Base-by-base conservation (phyloP, 2,888 invertebrate species). In the Sylvicola fuscatus region DNA sequence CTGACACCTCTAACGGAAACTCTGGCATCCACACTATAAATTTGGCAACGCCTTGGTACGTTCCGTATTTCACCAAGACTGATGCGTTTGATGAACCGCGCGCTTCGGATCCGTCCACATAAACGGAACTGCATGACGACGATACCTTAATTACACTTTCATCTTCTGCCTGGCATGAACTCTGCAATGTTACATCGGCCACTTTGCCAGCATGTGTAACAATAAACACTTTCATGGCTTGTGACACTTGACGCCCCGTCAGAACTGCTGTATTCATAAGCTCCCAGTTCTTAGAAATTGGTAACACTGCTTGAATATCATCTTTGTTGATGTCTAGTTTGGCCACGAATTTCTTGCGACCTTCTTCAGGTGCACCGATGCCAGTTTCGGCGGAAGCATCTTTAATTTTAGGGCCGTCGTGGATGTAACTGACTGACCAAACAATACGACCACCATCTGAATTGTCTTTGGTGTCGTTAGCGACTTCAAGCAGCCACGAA, bases 21-120 rank as follows among this genome's bases (percentile, higher is more conserved):
- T 92, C 90, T 0, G 95, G 93, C 77, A 90, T 87, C 93, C 95
- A 95, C 2, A 95, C 92, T 13, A 82, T 83, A 55, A 92, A 87
- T 40, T 78, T 72, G 2, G 89, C 84, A 41, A 82, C 61, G 11
- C 89, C 89, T 15, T 80, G 81, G 56, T 84, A 84, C 2, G 87
- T 86, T 17, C 87, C 92, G 51, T 86, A 87, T 56, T 84, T 86
- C 35, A 92, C 89, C 36, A 89, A 71, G 26, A 95, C 82, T 1
- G 90, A 87, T 2, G 90, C 93, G 52, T 92, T 93, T 28, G 87
- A 83, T 1, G 90, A 90, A 12, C 93, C 93, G 2, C 89, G 71
- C 40, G 84, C 82, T 61, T 95, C 93, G 5, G 90, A 87, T 0
- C 93, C 93, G 55, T 93, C 93, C 17, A 95, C 80, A 60, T 92